These are phyloP conservation scores for Gryllus bimaculatus DNA, from an alignment of 1,140 invertebrate genomes.

Conservation along the genomic window DNA sequence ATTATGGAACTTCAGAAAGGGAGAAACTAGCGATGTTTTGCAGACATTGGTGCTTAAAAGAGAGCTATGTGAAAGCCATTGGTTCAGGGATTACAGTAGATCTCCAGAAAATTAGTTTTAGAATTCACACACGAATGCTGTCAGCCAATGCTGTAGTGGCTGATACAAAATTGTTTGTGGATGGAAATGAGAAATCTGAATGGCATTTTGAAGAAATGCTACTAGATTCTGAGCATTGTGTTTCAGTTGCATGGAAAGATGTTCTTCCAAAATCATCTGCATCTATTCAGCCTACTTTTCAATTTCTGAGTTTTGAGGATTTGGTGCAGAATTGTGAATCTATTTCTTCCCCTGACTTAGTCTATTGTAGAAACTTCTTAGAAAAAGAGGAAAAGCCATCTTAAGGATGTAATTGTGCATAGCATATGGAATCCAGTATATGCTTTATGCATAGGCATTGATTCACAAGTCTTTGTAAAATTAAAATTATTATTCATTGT, in stretches of 20 bases:
- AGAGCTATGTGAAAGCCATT: constrained; percentile 86
- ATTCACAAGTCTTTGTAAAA: too few species aligned
- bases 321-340: constrained; percentile 26
- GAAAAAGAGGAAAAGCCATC: constrained; percentile 23
- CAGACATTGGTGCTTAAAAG: constrained; percentile 89
- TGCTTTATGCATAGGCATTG: constrained; percentile 40
- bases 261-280: constrained; percentile 14
- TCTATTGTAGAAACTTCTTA: constrained; percentile 26
- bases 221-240: constrained; percentile 68
- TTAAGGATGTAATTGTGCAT: constrained; percentile 20
- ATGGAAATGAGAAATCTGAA: constrained; percentile 45
- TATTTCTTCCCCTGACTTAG: constrained; percentile 25
- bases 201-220: constrained; percentile 85
- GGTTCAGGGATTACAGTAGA: constrained; percentile 75
- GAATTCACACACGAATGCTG: constrained; percentile 43
- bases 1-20: constrained; percentile 32
- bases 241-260: constrained; percentile 57
- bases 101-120: constrained; percentile 66
- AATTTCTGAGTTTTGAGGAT: constrained; percentile 27
- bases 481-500: too few species aligned
- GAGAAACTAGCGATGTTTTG: constrained; percentile 63
- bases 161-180: constrained; percentile 59
- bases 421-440: constrained; percentile 25
- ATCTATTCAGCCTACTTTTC: constrained; percentile 24
- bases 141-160: constrained; percentile 37